Evolutionary conservation across 2,113 vertebrate genomes (phyloP).

Genomic region (Sapayoa aenigma): DNA sequence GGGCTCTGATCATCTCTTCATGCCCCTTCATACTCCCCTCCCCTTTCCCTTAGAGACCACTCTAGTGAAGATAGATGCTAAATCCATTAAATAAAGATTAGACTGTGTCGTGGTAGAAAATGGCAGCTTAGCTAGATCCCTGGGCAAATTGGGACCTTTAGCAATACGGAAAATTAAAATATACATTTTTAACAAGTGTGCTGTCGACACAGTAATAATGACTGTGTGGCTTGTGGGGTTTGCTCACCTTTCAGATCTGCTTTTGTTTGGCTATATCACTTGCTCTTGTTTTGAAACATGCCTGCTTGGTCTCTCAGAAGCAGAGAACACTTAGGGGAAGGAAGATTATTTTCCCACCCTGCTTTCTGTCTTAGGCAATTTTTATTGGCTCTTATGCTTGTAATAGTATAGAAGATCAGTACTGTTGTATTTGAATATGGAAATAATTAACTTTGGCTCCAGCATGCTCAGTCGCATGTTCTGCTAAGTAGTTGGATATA

Average conservation of each 20-base stretch:
- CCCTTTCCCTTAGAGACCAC: slow-evolving; percentile 82
- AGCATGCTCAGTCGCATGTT: slow-evolving; percentile 19
- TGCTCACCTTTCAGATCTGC: slow-evolving; percentile 69
- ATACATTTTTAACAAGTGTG: slow-evolving; percentile 85
- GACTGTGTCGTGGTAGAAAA: slow-evolving; percentile 86
- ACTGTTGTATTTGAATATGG: slow-evolving; percentile 55
- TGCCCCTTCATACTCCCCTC: slow-evolving; percentile 79
- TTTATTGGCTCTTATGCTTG: slow-evolving; percentile 27
- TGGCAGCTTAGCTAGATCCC: slow-evolving; percentile 85
- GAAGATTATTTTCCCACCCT: not conserved
- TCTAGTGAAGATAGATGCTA: slow-evolving; percentile 96
- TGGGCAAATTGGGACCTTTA: slow-evolving; percentile 77
- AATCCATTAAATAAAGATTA: slow-evolving; percentile 99
- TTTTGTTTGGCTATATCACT: slow-evolving; percentile 73
- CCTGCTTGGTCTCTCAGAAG: slow-evolving; percentile 55
- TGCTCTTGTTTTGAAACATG: slow-evolving; percentile 67
- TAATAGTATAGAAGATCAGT: slow-evolving; percentile 55
- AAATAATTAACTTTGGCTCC: slow-evolving; percentile 63
- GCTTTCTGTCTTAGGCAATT: slow-evolving; percentile 41
- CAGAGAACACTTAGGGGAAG: slow-evolving; percentile 43
- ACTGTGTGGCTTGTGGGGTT: slow-evolving; percentile 61
- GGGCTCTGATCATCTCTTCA: slow-evolving; percentile 82
- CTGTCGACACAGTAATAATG: slow-evolving; percentile 69
- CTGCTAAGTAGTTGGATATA: slow-evolving; percentile 48
- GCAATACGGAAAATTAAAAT: slow-evolving; percentile 85